A percentile compares a stretch with the other conserved stretches of the same genome.
Evolutionary conservation across 2,888 invertebrate genomes (phyloP).

Genomic region (Nephrotoma guestfalica): DNA sequence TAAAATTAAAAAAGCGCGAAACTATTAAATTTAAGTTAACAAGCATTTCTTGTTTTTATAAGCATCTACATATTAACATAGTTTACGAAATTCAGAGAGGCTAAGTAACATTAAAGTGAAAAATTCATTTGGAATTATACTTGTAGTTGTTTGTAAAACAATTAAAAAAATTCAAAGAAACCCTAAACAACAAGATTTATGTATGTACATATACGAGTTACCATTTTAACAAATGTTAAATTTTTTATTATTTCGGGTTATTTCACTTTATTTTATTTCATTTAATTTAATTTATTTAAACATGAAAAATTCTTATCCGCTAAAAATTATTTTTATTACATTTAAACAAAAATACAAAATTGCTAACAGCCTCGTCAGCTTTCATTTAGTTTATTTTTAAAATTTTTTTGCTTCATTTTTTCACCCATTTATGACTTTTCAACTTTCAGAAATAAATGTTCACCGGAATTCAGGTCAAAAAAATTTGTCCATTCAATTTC

Average conservation of each 20-base stretch:
- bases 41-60: neutral
- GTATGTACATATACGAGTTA: neutral
- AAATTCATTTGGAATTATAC: neutral
- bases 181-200: neutral
- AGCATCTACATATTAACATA: neutral
- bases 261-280: neutral
- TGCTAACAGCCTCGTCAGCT: neutral
- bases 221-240: too few species aligned
- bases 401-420: neutral
- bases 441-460: neutral
- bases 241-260: neutral
- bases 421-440: neutral
- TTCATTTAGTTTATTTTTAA: neutral
- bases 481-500: neutral
- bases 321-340: neutral
- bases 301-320: neutral
- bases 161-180: neutral
- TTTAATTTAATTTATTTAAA: neutral
- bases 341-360: neutral
- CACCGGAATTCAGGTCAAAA: neutral
- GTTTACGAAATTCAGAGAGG: neutral
- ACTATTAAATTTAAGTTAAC: neutral
- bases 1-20: neutral
- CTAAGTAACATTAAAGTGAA: neutral
- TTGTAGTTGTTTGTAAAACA: neutral